Evolutionary conservation across 2,797 vertebrate genomes (phyloP).

Genomic region (Leptatherina wallacei): DNA sequence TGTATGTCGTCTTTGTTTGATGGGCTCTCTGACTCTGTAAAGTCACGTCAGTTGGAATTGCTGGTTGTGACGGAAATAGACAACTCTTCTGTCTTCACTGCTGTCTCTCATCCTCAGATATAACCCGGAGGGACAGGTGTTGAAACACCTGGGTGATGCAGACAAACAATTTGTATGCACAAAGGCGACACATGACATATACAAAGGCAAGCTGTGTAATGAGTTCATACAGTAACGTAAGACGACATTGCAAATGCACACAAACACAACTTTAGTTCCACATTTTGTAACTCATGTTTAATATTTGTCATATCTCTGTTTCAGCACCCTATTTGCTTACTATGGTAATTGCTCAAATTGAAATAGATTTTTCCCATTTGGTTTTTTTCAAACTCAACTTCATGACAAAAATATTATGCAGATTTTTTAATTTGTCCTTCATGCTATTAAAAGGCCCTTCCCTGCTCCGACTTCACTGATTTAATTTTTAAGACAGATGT

Average conservation of each 20-base stretch:
- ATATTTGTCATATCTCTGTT: not conserved
- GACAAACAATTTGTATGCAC: slow-evolving; percentile 25
- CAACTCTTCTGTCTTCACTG: slow-evolving; percentile 8
- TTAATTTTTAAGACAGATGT: not conserved
- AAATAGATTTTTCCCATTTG: not conserved
- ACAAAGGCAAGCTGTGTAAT: slow-evolving; percentile 6
- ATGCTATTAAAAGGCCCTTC: not conserved
- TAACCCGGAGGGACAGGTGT: slow-evolving; percentile 46
- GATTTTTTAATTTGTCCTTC: not conserved
- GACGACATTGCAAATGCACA: not conserved
- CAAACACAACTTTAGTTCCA: not conserved
- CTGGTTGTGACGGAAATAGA: slow-evolving; percentile 42
- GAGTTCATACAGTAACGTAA: slow-evolving; percentile 10
- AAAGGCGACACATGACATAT: slow-evolving; percentile 16
- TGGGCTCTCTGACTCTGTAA: slow-evolving; percentile 33
- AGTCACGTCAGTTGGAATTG: slow-evolving; percentile 36
- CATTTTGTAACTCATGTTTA: not conserved
- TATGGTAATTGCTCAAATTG: not conserved
- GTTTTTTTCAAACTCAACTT: not conserved
- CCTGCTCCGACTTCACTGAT: not conserved
- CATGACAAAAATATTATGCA: not conserved
- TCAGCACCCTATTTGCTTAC: not conserved
- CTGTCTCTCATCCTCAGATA: slow-evolving; percentile 49
- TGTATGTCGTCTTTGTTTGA: slow-evolving; percentile 54
- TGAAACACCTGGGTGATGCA: slow-evolving; percentile 46